Conservation (phyloP, 2,113 vertebrate species). For the Athene cunicularia region DNA sequence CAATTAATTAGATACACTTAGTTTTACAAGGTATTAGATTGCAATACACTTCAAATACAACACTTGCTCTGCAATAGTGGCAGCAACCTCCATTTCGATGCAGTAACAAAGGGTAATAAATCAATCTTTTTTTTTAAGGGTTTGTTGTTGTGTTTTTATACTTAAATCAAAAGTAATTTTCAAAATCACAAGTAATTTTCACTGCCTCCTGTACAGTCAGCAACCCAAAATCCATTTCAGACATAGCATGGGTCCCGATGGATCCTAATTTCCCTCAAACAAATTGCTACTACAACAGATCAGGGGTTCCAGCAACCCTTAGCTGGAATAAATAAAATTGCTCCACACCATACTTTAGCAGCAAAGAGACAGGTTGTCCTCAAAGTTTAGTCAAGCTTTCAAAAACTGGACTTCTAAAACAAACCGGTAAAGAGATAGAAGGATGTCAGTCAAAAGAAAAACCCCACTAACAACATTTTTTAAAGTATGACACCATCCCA, state of each 20-base stretch:
- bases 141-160: neutral
- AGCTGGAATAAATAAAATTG: neutral
- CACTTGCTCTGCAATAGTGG: conserved; percentile 37
- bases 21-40: conserved; percentile 83
- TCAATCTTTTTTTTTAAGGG: neutral
- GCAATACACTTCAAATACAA: conserved; percentile 81
- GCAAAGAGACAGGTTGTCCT: neutral
- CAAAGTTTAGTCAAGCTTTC: neutral
- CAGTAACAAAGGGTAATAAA: conserved; percentile 57
- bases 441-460: neutral
- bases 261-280: neutral
- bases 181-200: neutral
- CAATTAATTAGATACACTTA: conserved; percentile 90
- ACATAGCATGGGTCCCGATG: rapidly evolving
- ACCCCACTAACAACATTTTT: neutral
- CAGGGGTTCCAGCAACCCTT: neutral
- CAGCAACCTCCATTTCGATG: conserved; percentile 47
- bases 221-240: neutral
- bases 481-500: neutral
- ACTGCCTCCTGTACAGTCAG: neutral
- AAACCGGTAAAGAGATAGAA: neutral
- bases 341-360: neutral
- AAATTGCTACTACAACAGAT: neutral
- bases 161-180: neutral
- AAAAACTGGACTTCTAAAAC: neutral